Base-by-base conservation (phyloP, 2,797 vertebrate genomes). In the Esox masquinongy region DNA sequence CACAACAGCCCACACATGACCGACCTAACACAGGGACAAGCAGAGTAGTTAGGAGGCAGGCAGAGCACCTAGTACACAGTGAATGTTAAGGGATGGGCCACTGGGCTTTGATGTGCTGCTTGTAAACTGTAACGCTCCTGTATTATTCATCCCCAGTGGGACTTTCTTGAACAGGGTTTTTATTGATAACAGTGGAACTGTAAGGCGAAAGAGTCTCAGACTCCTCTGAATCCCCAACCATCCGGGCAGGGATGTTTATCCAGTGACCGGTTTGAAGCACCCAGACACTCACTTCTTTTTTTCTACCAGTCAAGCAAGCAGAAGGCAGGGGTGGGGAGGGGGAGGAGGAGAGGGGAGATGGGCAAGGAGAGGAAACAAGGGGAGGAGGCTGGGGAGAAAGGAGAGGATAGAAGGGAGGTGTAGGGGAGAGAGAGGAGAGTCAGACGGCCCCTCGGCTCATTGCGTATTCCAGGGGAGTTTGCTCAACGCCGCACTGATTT, bases 101-200 rank as follows among this genome's bases (percentile, higher is more conserved):
- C 26, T 64, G 24, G n/a, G 17, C 15, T 17, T 16, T 8, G 3
- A 51, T 50, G 39, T 49, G n/a, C 49, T 15, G 34, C 3, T 4
- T n/a, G 50, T 53, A 22, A 24, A 34, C 29, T 24, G 24, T n/a
- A 47, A 5, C 2, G 68, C 19, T 22, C 5, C n/a, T 47, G 36
- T 24, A 26, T 70, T 24, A 50, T 19, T 51, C 47, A 3, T 15
- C 49, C 47, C 39, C 24, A 9, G 6, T 71, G 24, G 51, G 73
- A 53, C 49, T 71, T 79, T 66, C 49, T 50, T 24, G 70, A 56
- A 70, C 17, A 2, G 56, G 47, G 19, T 74, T 61, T 16, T 70
- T 74, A 83, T 86, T 79, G 74, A 83, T 83, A 77, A 15, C 68
- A 39, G 34, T 72, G 24, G 81, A 81, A 78, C 78, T 82, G 81